Conservation (phyloP, 2,113 vertebrate genomes). For the Lepus europaeus region DNA sequence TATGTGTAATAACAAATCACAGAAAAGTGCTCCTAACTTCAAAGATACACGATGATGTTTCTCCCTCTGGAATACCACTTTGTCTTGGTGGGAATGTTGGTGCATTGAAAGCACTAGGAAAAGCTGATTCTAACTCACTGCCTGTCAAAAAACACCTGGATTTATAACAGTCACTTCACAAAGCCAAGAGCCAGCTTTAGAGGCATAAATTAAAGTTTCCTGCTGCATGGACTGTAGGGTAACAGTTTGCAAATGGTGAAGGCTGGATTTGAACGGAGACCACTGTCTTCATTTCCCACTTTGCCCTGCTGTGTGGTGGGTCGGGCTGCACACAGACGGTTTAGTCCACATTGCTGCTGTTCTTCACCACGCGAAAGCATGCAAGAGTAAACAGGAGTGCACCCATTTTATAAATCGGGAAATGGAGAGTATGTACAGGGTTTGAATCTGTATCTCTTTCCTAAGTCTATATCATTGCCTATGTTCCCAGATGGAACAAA, state of each 20-base stretch:
- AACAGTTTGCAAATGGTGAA: neutral
- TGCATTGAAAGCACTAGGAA: neutral
- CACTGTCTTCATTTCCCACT: too few species aligned
- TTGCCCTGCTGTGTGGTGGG: rapidly evolving
- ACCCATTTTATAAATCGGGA: neutral
- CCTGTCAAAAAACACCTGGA: neutral
- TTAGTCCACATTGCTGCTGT: neutral
- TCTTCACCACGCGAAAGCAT: neutral
- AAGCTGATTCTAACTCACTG: neutral
- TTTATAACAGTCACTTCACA: neutral
- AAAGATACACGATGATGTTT: neutral
- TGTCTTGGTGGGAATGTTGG: neutral
- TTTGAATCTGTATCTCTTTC: neutral
- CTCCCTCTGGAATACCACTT: neutral
- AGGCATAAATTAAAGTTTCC: neutral
- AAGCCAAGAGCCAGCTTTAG: neutral
- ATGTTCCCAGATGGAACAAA: neutral
- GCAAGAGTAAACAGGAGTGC: too few species aligned
- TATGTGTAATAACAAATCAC: neutral
- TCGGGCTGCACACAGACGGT: neutral
- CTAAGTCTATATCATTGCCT: neutral
- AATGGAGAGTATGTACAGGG: neutral
- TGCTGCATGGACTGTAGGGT: neutral
- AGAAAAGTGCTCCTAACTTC: neutral
- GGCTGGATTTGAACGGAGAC: neutral